phyloP scores from a whole-genome alignment of 2,113 vertebrate genomes.

The Cyphomyrus discorhynchus region DNA sequence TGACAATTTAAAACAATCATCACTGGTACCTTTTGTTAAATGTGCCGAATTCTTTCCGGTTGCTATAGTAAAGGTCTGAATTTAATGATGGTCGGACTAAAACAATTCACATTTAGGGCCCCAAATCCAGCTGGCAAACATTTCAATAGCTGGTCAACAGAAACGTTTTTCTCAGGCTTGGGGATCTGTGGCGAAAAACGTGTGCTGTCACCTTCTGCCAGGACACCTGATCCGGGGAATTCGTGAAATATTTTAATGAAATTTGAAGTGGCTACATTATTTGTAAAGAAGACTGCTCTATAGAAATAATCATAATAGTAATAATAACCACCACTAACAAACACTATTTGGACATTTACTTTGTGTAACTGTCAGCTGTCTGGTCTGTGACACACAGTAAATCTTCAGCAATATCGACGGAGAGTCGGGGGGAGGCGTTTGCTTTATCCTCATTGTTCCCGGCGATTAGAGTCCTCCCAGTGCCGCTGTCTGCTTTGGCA shows the following conservation, averaged over 20 bases:
- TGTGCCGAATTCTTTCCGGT: neutral
- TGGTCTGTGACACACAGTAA: neutral
- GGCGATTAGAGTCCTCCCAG: conserved; percentile 10
- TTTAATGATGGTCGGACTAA: neutral
- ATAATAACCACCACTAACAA: neutral
- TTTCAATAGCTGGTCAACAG: conserved; percentile 9
- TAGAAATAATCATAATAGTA: neutral
- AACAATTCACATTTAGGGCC: neutral
- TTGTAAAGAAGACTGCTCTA: neutral
- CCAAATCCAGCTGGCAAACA: neutral
- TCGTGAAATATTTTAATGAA: neutral
- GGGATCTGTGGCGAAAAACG: neutral
- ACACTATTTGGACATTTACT: neutral
- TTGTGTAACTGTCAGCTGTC: neutral
- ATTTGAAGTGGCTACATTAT: neutral
- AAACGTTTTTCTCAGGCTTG: neutral
- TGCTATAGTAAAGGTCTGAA: neutral
- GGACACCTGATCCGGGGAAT: neutral
- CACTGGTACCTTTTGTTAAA: neutral
- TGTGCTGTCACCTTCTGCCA: neutral
- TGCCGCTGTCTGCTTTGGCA: neutral
- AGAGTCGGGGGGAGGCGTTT: neutral
- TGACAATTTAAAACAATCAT: neutral
- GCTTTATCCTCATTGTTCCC: conserved; percentile 12
- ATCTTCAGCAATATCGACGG: neutral